phyloP scores from a whole-genome alignment of 2,888 invertebrate genomes.

The Meteorus colon region DNA sequence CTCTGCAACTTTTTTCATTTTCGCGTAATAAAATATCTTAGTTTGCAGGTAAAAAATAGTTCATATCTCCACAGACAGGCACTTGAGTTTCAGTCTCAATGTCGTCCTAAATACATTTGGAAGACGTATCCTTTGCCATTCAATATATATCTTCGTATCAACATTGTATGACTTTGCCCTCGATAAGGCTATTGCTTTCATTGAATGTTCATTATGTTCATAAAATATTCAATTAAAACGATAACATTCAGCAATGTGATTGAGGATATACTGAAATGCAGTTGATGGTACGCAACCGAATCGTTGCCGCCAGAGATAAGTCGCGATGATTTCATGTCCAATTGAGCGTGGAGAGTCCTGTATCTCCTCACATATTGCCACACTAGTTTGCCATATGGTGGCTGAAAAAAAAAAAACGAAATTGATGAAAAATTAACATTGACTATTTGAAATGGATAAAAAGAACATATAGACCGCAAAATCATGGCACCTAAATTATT shows the following conservation, averaged over 20 bases:
- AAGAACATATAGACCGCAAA: not conserved
- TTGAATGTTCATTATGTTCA: not conserved
- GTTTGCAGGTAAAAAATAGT: constrained; percentile 23
- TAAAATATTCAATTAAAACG: constrained; percentile 62
- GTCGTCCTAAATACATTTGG: constrained; percentile 33
- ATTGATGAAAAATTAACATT: constrained; percentile 14
- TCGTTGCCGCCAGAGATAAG: constrained; percentile 73
- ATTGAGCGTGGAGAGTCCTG: constrained; percentile 71
- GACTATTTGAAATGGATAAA: constrained; percentile 65
- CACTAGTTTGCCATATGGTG: constrained; percentile 80
- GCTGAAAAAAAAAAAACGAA: constrained; percentile 73
- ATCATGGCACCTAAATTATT: constrained; percentile 71
- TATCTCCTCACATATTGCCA: constrained; percentile 77
- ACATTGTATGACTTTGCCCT: not conserved
- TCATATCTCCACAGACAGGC: constrained; percentile 31
- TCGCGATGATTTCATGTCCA: constrained; percentile 70
- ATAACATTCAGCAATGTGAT: constrained; percentile 71
- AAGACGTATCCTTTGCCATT: constrained; percentile 36
- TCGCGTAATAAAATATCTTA: constrained; percentile 21
- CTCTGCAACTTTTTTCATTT: not conserved
- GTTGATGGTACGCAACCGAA: constrained; percentile 67
- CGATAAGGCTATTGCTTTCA: constrained; percentile 41
- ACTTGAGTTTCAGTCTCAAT: constrained; percentile 41
- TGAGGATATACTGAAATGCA: constrained; percentile 71
- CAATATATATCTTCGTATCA: not conserved